Evolutionary conservation across 2,797 vertebrate genomes (phyloP).

Genomic region (Pyrocephalus nanus): DNA sequence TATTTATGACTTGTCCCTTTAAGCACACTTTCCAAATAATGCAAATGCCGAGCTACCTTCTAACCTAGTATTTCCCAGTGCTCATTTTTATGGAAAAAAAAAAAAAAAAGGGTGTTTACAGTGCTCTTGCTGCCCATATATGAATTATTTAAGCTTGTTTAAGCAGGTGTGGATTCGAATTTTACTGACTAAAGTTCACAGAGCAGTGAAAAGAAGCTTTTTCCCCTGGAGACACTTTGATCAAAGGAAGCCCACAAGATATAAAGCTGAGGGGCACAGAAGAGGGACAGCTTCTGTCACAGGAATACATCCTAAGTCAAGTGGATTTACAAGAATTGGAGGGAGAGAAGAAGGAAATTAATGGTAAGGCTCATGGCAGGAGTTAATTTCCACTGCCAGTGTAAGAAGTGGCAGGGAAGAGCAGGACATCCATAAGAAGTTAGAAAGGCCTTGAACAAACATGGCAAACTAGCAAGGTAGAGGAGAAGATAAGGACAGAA

Average conservation of each 20-base stretch:
- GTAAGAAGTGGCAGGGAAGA: neutral
- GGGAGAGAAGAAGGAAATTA: neutral
- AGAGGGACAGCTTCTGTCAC: neutral
- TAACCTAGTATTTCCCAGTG: neutral
- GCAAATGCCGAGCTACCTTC: neutral
- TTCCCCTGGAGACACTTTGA: neutral
- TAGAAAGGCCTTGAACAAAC: neutral
- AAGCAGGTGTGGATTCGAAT: neutral
- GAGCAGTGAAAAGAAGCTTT: neutral
- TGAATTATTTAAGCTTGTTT: neutral
- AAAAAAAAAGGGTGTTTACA: neutral
- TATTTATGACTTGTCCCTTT: neutral
- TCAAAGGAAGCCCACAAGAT: neutral
- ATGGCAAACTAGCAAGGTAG: neutral
- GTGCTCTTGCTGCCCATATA: neutral
- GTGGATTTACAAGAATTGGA: neutral
- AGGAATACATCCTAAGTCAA: neutral
- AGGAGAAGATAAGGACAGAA: neutral
- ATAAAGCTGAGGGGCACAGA: neutral
- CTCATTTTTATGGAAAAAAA: neutral
- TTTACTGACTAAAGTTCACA: neutral
- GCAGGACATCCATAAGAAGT: fast-evolving
- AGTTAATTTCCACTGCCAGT: neutral
- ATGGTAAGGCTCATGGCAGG: neutral
- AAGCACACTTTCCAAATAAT: neutral